phyloP scores from a whole-genome alignment of 2,888 invertebrate genomes.

The Cantharis flavilabris region DNA sequence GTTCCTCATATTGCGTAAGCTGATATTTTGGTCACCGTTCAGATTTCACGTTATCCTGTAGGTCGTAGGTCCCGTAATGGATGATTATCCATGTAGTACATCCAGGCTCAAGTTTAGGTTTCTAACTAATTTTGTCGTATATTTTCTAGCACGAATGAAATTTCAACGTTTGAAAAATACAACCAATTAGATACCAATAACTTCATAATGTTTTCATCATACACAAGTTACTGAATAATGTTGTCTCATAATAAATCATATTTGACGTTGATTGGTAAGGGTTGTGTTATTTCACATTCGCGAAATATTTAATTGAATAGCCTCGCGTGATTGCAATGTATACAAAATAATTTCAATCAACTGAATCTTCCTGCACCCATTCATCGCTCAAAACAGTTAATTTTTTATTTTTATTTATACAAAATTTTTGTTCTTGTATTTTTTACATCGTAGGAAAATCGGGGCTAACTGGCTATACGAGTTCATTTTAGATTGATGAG shows the following conservation, averaged over 20 bases:
- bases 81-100: too few species aligned
- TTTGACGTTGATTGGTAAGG: background rate
- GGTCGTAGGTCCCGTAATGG: too few species aligned
- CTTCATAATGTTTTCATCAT: background rate
- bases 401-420: background rate
- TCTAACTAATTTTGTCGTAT: too few species aligned
- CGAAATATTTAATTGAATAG: background rate
- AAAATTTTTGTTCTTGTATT: background rate
- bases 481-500: too few species aligned
- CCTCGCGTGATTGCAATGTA: background rate
- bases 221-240: background rate
- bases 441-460: background rate
- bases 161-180: background rate
- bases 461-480: background rate
- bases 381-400: background rate
- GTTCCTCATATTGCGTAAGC: too few species aligned
- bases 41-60: too few species aligned
- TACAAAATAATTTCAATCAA: background rate
- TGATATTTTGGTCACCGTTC: too few species aligned
- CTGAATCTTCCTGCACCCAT: background rate
- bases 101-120: too few species aligned
- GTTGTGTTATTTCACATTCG: background rate
- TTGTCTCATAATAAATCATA: background rate
- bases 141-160: too few species aligned
- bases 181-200: background rate